A percentile compares a stretch with the other conserved stretches of the same genome.
These are phyloP conservation scores for Porphyrio hochstetteri DNA, from an alignment of 2,113 vertebrate species.

Conservation along the genomic window DNA sequence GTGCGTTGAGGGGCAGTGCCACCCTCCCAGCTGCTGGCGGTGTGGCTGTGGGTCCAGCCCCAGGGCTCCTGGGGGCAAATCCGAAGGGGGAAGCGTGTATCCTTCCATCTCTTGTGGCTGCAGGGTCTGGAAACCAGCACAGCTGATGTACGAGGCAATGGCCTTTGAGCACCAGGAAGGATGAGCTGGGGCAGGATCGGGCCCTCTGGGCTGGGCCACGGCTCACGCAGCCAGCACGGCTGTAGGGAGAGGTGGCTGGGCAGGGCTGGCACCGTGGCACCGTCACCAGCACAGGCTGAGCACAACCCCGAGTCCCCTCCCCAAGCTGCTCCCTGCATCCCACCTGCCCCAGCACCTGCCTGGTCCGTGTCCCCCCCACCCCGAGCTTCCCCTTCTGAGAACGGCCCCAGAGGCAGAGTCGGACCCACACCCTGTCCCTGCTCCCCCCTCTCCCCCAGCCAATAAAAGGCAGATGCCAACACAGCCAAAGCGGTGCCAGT, in stretches of 20 bases:
- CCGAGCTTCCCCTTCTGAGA: background rate
- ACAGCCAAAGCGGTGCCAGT: background rate
- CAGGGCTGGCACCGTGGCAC: background rate
- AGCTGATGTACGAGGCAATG: background rate
- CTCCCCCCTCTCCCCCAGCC: background rate
- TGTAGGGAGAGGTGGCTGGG: background rate
- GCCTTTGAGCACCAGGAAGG: background rate
- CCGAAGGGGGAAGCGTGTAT: rapidly evolving
- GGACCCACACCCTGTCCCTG: background rate
- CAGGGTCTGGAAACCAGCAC: background rate
- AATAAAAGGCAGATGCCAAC: conserved; percentile 60
- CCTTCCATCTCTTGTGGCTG: background rate
- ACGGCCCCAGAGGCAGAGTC: background rate
- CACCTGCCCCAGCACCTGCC: background rate
- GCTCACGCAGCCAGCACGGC: background rate
- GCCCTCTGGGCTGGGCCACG: background rate
- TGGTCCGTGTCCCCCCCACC: background rate
- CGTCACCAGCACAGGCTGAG: background rate
- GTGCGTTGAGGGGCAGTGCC: background rate
- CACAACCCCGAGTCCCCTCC: background rate
- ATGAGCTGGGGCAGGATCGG: background rate
- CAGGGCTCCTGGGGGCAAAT: background rate
- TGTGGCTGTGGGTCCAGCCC: background rate
- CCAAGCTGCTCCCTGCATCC: rapidly evolving
- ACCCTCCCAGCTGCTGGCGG: background rate